Conservation (phyloP, 2,888 invertebrate species). For the Xiphydria camelus region DNA sequence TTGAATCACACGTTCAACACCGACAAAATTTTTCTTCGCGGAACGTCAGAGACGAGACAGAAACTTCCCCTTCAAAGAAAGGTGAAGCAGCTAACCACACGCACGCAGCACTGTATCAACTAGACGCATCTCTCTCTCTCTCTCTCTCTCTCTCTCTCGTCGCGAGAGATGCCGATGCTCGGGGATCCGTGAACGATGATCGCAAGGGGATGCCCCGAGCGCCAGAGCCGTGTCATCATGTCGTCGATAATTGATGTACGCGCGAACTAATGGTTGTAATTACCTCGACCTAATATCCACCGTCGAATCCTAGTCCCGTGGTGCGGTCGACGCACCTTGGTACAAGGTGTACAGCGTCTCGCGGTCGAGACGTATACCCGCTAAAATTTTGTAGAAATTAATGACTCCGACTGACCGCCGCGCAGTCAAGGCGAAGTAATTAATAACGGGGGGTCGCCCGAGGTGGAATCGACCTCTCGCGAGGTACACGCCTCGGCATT, state of each 20-base stretch:
- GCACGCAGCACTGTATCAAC: too few relatives aligned
- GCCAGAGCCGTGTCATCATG: slow-evolving; percentile 48
- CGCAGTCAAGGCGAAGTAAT: slow-evolving; percentile 29
- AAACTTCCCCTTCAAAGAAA: too few relatives aligned
- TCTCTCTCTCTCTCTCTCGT: not conserved
- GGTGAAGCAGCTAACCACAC: too few relatives aligned
- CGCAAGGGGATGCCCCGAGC: slow-evolving; percentile 38
- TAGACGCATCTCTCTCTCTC: slow-evolving; percentile 8
- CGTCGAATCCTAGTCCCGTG: slow-evolving; percentile 45
- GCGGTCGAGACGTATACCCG: slow-evolving; percentile 10
- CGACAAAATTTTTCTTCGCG: too few relatives aligned
- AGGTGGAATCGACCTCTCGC: slow-evolving; percentile 29
- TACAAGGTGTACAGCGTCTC: too few relatives aligned
- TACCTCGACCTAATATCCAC: slow-evolving; percentile 50
- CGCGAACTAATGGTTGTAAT: slow-evolving; percentile 52
- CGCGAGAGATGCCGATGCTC: slow-evolving; percentile 8
- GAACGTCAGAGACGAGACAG: too few relatives aligned
- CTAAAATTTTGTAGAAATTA: slow-evolving; percentile 32
- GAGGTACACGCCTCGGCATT: slow-evolving; percentile 13
- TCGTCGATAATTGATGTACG: slow-evolving; percentile 56
- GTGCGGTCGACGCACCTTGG: slow-evolving; percentile 26
- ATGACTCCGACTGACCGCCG: slow-evolving; percentile 19
- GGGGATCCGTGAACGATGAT: slow-evolving; percentile 24
- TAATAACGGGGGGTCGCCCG: slow-evolving; percentile 36
- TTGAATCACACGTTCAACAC: too few relatives aligned